Evolutionary conservation across 64 coral and sea anemone genomes (phyloP), one percentile per base, ranked within the genome.

Genomic region (Orbicella faveolata): DNA sequence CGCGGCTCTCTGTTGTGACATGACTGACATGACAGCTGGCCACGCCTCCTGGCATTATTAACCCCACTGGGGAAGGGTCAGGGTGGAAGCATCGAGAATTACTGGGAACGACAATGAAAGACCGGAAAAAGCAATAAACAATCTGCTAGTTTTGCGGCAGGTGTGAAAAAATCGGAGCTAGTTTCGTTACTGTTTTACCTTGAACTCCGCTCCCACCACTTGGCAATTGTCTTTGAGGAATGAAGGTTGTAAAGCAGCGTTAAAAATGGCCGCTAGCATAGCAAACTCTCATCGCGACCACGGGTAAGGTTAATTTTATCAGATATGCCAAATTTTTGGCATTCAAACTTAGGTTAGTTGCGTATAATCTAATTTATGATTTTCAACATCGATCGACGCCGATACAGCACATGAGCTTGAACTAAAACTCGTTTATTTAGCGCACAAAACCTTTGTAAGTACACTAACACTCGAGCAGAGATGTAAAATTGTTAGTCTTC

Each of bases 1-100:
- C 48, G 77, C 77, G 77, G 65, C 61, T 51, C 23, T 52, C 63
- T 85, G 64, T 85, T 66, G 64, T 68, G 21, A 48, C 64, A 85
- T 63, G 61, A 85, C 4, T 39, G 41, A 77, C 75, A 51, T 77
- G 75, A 77, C 75, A 39, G 41, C 18, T 10, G 0, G 64, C 63
- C 21, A 51, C 82, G 36, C 82, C 63, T 85, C 64, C 82, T 2
- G 2, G 1, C 65, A 67, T 4, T 51, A 66, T 67, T 6, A 10
- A n/a, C 39, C 63, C 82, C 37, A 85, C 9, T 53, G 2, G 64
- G 37, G 82, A 53, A 4, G 61, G 82, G 61, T 52, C 9, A 72
- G 36, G 57, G 1, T 36, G 41, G 9, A 25, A 25, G 20, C n/a
- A 2, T 70, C 7, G 25, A 9, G 34, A 63, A 63, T 41, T 35